Evolutionary conservation across 2,888 invertebrate genomes (phyloP), one percentile per base, ranked within the genome.

Genomic region (Amphipyra tragopoginis): DNA sequence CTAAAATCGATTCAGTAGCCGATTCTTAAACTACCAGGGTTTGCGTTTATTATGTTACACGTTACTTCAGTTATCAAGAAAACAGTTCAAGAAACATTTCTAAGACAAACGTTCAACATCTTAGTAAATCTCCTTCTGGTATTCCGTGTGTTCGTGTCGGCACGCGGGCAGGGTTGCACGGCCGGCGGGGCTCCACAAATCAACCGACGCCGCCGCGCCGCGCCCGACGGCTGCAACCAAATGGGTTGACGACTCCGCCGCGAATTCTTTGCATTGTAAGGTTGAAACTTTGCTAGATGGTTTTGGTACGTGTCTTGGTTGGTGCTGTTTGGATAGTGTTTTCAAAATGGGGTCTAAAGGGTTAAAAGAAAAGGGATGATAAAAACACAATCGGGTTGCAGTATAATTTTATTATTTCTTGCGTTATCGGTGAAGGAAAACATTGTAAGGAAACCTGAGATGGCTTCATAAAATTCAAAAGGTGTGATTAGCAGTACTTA

Each of bases 141-240:
- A 72, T 67, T 66, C 65, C 43, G 48, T 62, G 54, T 45, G 74
- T 66, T 66, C 88, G 87, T 86, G 88, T 56, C 52, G 86, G 88
- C 80, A 88, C 76, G 84, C 83, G 62, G 77, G 55, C 65, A 60
- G 67, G 65, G 69, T 69, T 75, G 72, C 77, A 21, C 65, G 71
- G 61, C 53, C 65, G 74, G 58, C 73, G 66, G 65, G 65, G 61
- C 58, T 77, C 82, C 85, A 88, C 89, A 90, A 90, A 90, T 89
- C 86, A 86, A 86, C 86, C 79, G 75, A 64, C 51, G 21, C 21
- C 39, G 51, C 61, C 58, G 55, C 72, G 65, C 55, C 33, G 26
- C 53, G 44, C 55, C 47, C 47, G 58, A 53, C 69, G 71, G 48
- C 71, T 62, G 69, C 69, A 74, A 54, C 61, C 56, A 67, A 71